Base-by-base conservation (phyloP, 2,888 invertebrate genomes). In the Folsomia candida region DNA sequence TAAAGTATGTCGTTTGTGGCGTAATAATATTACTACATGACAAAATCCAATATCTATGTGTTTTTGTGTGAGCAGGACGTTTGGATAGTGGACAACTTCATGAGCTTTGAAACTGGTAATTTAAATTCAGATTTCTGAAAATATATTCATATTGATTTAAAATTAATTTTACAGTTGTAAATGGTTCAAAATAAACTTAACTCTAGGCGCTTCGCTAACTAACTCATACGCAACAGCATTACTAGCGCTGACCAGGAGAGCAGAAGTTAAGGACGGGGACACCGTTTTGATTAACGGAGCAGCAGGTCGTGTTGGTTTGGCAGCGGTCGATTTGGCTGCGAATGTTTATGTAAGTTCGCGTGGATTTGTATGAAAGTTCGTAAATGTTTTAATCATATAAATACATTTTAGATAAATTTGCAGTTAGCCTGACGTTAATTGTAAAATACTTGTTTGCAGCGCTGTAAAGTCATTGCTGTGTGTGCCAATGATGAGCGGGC, bases 401-500 rank as follows among this genome's bases (percentile, higher is more conserved):
- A n/a, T n/a, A n/a, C n/a, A n/a, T n/a, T n/a, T n/a, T n/a, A n/a
- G n/a, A n/a, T n/a, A n/a, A n/a, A n/a, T n/a, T n/a, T n/a, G n/a
- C n/a, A n/a, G n/a, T n/a, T n/a, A n/a, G n/a, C n/a, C n/a, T n/a
- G n/a, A n/a, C n/a, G n/a, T n/a, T n/a, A n/a, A n/a, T n/a, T n/a
- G n/a, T n/a, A n/a, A n/a, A n/a, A n/a, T n/a, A n/a, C n/a, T n/a
- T n/a, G n/a, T n/a, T n/a, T n/a, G n/a, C n/a, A n/a, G n/a, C n/a
- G 87, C 81, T 87, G 89, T 28, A 86, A 88, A 84, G 89, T 90
- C 2, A 88, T 90, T 78, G 89, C 87, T n/a, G 86, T 89, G n/a
- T 88, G 88, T 73, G 87, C 87, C 54, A 85, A 87, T 0, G 88
- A 88, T 81, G 87, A 78, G 18, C 74, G 77, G 59, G 76, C 78